Percentiles rank a stretch among this genome's conserved stretches.
Evolutionary conservation across 2,113 vertebrate genomes (phyloP).

Genomic region (Ifrita kowaldi): DNA sequence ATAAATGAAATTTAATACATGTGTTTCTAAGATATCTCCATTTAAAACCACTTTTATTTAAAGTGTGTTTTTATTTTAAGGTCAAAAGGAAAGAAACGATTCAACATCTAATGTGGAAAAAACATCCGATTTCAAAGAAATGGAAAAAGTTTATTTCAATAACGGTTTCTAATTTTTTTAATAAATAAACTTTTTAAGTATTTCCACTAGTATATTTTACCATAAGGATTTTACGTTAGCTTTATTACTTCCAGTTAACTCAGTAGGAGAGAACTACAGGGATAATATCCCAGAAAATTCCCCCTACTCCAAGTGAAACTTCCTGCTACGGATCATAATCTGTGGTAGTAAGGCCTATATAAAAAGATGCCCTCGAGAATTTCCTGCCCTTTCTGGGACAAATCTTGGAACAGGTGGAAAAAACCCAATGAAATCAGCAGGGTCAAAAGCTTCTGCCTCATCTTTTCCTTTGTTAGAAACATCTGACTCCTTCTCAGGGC

Average conservation of each 20-base stretch:
- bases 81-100: neutral
- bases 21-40: neutral
- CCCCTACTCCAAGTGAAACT: neutral
- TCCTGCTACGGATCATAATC: neutral
- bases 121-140: neutral
- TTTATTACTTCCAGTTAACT: neutral
- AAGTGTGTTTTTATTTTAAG: neutral
- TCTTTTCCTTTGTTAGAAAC: neutral
- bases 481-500: neutral
- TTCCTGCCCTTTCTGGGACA: neutral
- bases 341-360: neutral
- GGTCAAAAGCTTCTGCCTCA: neutral
- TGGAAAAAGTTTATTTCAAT: neutral
- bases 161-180: neutral
- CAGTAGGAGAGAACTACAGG: neutral
- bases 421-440: fast-evolving
- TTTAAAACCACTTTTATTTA: neutral
- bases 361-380: neutral
- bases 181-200: neutral
- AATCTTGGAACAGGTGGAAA: neutral
- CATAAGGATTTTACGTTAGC: neutral
- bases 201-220: neutral
- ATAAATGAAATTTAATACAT: neutral
- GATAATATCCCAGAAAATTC: neutral
- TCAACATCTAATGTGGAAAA: neutral